phyloP scores from a whole-genome alignment of 2,797 vertebrate genomes.

The Anniella stebbinsi region DNA sequence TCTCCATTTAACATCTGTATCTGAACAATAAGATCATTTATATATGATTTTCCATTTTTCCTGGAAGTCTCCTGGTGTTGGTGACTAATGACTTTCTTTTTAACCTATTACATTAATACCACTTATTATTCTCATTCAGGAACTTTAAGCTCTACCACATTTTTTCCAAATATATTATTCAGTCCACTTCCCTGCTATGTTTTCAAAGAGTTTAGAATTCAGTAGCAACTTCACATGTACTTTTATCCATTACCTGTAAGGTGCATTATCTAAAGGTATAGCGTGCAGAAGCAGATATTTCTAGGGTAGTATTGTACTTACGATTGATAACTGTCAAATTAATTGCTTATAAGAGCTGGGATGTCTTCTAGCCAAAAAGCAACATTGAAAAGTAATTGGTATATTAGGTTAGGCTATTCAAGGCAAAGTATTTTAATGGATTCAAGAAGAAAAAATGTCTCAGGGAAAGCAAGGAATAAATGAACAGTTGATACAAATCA shows the following conservation, averaged over 20 bases:
- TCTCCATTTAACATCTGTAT: neutral
- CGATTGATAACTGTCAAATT: conserved; percentile 18
- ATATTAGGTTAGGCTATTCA: conserved; percentile 1
- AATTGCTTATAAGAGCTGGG: conserved; percentile 43
- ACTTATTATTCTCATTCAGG: neutral
- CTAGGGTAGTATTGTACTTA: neutral
- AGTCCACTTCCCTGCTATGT: accelerated
- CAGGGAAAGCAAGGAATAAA: conserved; percentile 15
- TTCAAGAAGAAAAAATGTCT: conserved; percentile 10
- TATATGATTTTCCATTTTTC: too few relatives aligned
- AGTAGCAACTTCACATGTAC: conserved; percentile 2
- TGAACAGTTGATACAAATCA: conserved; percentile 14
- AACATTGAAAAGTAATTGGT: conserved; percentile 29
- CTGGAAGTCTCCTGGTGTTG: neutral
- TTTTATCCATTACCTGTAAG: neutral
- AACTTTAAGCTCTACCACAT: neutral
- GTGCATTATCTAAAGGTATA: accelerated
- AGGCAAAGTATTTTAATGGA: conserved; percentile 40
- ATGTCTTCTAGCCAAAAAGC: conserved; percentile 17
- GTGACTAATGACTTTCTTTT: neutral
- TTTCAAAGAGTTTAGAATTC: conserved; percentile 5
- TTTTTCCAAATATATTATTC: conserved; percentile 29
- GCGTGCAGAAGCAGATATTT: accelerated
- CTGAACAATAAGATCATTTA: neutral
- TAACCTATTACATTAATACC: neutral